phyloP scores from a whole-genome alignment of 2,113 vertebrate species.

The Larimichthys crocea region DNA sequence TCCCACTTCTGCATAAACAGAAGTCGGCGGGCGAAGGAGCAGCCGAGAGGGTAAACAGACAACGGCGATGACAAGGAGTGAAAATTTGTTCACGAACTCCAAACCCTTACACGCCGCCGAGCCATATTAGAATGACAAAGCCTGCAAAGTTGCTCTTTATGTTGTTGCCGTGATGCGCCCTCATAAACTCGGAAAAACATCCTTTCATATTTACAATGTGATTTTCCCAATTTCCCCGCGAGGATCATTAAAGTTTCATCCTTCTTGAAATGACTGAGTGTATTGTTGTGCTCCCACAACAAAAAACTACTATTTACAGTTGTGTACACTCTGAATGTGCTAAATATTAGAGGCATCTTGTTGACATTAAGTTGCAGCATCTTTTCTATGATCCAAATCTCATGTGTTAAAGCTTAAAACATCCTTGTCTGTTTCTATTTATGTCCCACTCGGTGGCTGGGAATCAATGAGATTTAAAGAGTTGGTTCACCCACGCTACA shows the following conservation, averaged over 20 bases:
- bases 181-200: constrained; percentile 70
- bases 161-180: constrained; percentile 33
- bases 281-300: constrained; percentile 49
- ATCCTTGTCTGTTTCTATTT: constrained; percentile 18
- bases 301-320: constrained; percentile 51
- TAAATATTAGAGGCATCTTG: constrained; percentile 33
- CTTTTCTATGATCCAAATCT: constrained; percentile 35
- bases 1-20: constrained; percentile 71
- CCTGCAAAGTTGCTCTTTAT: constrained; percentile 69
- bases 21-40: constrained; percentile 53
- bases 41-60: constrained; percentile 53
- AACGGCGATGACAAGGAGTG: constrained; percentile 50
- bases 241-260: constrained; percentile 64
- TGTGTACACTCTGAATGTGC: constrained; percentile 47
- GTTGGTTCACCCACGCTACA: not conserved
- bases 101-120: constrained; percentile 18
- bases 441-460: not conserved
- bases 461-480: constrained; percentile 36
- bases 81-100: constrained; percentile 61
- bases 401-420: constrained; percentile 21
- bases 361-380: constrained; percentile 51
- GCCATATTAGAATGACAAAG: constrained; percentile 73
- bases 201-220: constrained; percentile 59
- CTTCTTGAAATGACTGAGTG: constrained; percentile 36
- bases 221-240: constrained; percentile 38